These are phyloP conservation scores for Cinclus cinclus DNA, from an alignment of 2,113 vertebrate species.

Conservation along the genomic window DNA sequence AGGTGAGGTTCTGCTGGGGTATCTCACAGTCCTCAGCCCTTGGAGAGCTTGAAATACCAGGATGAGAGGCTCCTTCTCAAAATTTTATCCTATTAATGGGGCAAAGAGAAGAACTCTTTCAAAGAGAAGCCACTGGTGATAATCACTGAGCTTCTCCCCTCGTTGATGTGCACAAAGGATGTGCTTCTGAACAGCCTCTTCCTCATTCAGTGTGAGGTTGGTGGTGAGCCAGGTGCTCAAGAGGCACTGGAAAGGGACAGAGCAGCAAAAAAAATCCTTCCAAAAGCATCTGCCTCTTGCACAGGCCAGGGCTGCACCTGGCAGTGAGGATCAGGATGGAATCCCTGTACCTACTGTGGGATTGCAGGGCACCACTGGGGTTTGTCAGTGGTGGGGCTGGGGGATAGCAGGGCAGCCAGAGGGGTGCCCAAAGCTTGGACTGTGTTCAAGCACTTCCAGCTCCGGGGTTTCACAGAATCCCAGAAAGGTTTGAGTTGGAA, in stretches of 20 bases:
- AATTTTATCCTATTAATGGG: not conserved
- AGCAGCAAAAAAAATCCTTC: not conserved
- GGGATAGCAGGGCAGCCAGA: not conserved
- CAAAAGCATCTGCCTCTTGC: not conserved
- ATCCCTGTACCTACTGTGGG: not conserved
- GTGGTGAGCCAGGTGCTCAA: not conserved
- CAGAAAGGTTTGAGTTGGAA: not conserved
- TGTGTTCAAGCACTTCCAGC: not conserved
- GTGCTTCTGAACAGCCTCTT: not conserved
- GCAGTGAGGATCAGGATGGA: not conserved
- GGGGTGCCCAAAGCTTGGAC: not conserved
- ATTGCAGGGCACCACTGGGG: not conserved
- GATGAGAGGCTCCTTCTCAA: not conserved
- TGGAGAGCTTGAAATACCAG: not conserved
- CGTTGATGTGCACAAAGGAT: not conserved
- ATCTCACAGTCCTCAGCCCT: not conserved
- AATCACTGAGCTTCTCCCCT: not conserved
- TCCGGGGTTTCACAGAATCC: not conserved
- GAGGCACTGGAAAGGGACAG: not conserved
- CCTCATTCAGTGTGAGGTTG: not conserved
- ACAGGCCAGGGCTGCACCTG: not conserved
- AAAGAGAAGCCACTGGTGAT: not conserved
- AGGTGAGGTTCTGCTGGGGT: not conserved
- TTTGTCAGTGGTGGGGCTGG: not conserved
- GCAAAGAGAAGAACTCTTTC: not conserved